Base-by-base conservation (phyloP, 2,797 vertebrate species). In the Pipistrellus pipistrellus region DNA sequence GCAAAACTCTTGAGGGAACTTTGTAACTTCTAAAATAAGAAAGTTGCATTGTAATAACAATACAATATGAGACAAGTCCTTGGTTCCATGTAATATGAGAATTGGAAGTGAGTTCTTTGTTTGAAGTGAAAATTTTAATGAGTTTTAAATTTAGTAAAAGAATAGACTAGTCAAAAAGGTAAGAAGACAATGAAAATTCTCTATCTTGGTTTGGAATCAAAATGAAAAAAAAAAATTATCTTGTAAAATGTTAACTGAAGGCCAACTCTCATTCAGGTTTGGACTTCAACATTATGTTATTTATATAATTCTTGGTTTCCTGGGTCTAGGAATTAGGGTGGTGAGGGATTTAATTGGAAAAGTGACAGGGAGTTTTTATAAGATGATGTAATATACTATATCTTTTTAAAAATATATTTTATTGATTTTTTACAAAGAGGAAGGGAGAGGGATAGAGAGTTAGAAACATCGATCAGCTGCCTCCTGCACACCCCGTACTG, bases 181-280 rank as follows among this genome's bases (percentile, higher is more conserved):
- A 69, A 89, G 15, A 93, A 94, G 41, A 82, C 10, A 81, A 85
- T 18, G 48, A 53, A 66, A 38, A 1, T 51, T 81, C n/a, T 85
- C 62, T 59, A 41, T 14, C 35, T 88, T 64, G 11, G 8, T 1
- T 77, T 62, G 13, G 27, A 5, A 4, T 82, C 25, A 41, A 84
- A 72, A 1, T 77, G 8, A 66, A 76, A 64, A 53, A 57, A 57
- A n/a, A 55, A 46, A 51, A 41, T 69, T 87, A 84, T 41, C 38
- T 87, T 48, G 44, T 85, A 8, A 92, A 95, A 69, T 41, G 21
- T 30, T 85, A 73, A 88, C 30, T 82, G 38, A 76, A 90, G 3
- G 7, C 13, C 30, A 85, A 51, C 7, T 55, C 4, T 73, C 35
- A 53, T 4, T 20, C 11, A 80, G 25, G 3, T 64, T 86, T 91